Evolutionary conservation across 2,888 invertebrate species (phyloP).

Genomic region (Sarcophaga caerulescens): DNA sequence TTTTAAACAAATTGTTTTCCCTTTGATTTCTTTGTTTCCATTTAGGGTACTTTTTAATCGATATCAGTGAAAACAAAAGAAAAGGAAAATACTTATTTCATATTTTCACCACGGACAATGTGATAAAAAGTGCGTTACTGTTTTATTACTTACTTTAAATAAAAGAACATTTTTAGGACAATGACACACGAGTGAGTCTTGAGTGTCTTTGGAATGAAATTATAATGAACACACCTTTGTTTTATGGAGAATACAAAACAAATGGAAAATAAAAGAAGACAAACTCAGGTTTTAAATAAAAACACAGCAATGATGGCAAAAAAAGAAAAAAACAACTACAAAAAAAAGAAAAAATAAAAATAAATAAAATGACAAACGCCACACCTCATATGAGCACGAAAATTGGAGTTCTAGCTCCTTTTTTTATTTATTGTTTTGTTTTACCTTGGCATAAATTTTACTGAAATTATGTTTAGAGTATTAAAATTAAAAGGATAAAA

Average conservation of each 20-base stretch:
- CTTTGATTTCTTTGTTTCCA: neutral
- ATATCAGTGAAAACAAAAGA: neutral
- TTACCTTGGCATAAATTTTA: constrained; percentile 45
- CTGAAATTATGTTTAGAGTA: constrained; percentile 41
- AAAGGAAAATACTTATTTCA: neutral
- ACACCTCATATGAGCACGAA: constrained; percentile 36
- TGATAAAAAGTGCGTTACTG: constrained; percentile 45
- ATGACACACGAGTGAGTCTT: constrained; percentile 3
- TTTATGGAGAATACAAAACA: neutral
- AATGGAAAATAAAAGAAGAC: constrained; percentile 24
- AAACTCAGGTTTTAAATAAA: constrained; percentile 20
- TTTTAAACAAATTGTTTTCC: neutral
- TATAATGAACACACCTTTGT: constrained; percentile 55
- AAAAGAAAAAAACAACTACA: neutral
- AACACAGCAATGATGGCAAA: constrained; percentile 1
- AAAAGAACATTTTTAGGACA: constrained; percentile 54
- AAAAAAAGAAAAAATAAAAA: neutral
- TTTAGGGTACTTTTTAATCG: neutral
- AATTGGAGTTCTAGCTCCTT: constrained; percentile 12
- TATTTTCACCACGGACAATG: constrained; percentile 12
- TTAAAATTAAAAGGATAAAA: constrained; percentile 31
- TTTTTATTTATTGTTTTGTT: neutral
- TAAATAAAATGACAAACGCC: constrained; percentile 35
- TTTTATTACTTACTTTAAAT: constrained; percentile 55
- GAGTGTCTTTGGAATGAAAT: constrained; percentile 3